A percentile compares a stretch with the other conserved stretches of the same genome.
Conservation (phyloP, 2,113 vertebrate species). For the Rhynchomys soricoides region DNA sequence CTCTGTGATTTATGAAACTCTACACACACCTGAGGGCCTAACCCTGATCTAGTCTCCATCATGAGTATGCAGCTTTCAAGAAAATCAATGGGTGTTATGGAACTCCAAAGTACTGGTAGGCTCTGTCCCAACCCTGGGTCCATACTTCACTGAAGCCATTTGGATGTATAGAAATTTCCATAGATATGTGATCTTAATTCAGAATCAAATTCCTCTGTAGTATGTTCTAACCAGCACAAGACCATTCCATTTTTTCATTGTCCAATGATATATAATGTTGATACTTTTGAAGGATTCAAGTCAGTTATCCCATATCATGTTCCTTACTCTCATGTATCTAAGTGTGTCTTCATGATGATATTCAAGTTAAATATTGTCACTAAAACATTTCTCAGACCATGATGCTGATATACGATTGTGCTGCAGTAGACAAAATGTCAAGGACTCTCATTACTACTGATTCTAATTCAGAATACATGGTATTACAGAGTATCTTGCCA, state of each 20-base stretch:
- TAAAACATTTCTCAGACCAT: neutral
- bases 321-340: neutral
- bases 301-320: neutral
- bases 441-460: no score
- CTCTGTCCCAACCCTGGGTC: neutral
- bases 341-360: neutral
- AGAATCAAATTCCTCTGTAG: neutral
- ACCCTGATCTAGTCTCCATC: no score
- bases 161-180: neutral
- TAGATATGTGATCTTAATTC: no score
- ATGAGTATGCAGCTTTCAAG: no score
- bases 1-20: no score
- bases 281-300: neutral
- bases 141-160: no score
- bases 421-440: neutral
- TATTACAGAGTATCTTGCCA: no score
- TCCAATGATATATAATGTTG: neutral
- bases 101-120: no score
- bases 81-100: no score
- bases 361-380: neutral
- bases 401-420: neutral
- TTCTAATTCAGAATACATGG: neutral
- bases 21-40: no score
- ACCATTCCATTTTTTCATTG: neutral
- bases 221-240: neutral